These are phyloP conservation scores for Heliconius erato DNA, from an alignment of 2,888 invertebrate genomes.

Conservation along the genomic window DNA sequence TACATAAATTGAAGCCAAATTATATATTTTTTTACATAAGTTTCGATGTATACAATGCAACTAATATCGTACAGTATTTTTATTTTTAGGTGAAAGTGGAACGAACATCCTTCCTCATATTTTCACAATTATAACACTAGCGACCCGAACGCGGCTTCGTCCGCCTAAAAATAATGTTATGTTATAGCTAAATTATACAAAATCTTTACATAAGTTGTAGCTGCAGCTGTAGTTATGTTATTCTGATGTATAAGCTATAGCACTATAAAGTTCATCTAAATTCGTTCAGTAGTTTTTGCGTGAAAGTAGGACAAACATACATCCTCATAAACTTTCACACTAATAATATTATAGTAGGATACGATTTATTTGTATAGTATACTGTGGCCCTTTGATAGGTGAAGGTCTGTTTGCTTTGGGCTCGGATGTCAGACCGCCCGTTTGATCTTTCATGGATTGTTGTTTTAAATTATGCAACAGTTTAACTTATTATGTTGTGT, in stretches of 20 bases:
- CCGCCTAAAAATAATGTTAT: too few relatives aligned
- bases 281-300: neutral
- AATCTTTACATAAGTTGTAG: neutral
- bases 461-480: constrained; percentile 32
- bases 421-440: constrained; percentile 10
- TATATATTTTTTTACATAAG: too few relatives aligned
- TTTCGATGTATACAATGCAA: too few relatives aligned
- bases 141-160: too few relatives aligned
- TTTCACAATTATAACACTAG: too few relatives aligned
- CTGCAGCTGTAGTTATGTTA: neutral
- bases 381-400: constrained; percentile 38
- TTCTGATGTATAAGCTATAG: neutral
- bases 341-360: constrained; percentile 3
- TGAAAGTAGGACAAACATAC: neutral
- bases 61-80: too few relatives aligned
- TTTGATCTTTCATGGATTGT: constrained; percentile 31
- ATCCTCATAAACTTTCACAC: neutral
- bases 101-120: too few relatives aligned
- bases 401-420: constrained; percentile 42
- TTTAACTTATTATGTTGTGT: constrained; percentile 9
- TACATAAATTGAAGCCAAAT: too few relatives aligned
- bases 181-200: neutral
- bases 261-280: neutral
- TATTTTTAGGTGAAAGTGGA: too few relatives aligned
- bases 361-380: constrained; percentile 43